A percentile compares a stretch with the other conserved stretches of the same genome.
Evolutionary conservation across 2,797 vertebrate species (phyloP).

Genomic region (Rhynchotus rufescens): DNA sequence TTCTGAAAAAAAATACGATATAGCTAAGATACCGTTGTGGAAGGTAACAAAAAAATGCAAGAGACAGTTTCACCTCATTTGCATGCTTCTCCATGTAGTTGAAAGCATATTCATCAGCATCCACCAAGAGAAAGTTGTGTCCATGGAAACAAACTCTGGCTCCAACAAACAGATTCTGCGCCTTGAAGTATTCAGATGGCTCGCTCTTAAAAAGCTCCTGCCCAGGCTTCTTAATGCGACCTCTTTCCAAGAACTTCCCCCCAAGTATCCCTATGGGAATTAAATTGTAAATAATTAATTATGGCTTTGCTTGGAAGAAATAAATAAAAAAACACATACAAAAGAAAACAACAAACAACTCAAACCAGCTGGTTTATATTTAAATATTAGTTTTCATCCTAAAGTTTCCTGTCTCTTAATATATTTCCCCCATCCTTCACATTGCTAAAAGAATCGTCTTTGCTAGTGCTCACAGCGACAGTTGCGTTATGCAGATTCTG

Average conservation of each 20-base stretch:
- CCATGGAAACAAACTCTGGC: slow-evolving; percentile 85
- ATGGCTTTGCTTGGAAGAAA: background rate
- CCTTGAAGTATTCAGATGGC: slow-evolving; percentile 84
- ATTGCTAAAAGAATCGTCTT: background rate
- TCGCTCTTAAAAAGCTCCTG: slow-evolving; percentile 90
- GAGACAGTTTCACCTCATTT: slow-evolving; percentile 83
- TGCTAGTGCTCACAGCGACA: slow-evolving; percentile 29
- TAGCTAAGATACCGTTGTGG: slow-evolving; percentile 2
- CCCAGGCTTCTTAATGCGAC: slow-evolving; percentile 88
- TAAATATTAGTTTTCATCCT: background rate
- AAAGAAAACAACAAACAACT: background rate
- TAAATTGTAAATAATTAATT: slow-evolving; percentile 46
- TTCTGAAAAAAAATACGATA: slow-evolving; percentile 15
- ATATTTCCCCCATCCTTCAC: background rate
- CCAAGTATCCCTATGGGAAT: slow-evolving; percentile 82
- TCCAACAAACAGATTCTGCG: slow-evolving; percentile 89
- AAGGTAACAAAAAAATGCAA: slow-evolving; percentile 29
- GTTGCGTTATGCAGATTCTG: slow-evolving; percentile 6
- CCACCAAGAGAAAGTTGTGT: slow-evolving; percentile 84
- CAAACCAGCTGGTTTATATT: slow-evolving; percentile 10
- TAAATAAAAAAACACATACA: background rate
- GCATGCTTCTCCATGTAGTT: slow-evolving; percentile 91
- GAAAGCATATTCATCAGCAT: slow-evolving; percentile 90
- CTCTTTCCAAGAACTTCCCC: slow-evolving; percentile 89
- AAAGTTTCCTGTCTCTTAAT: background rate